phyloP scores from a whole-genome alignment of 2,113 vertebrate species.

The Xenotilapia leptura region DNA sequence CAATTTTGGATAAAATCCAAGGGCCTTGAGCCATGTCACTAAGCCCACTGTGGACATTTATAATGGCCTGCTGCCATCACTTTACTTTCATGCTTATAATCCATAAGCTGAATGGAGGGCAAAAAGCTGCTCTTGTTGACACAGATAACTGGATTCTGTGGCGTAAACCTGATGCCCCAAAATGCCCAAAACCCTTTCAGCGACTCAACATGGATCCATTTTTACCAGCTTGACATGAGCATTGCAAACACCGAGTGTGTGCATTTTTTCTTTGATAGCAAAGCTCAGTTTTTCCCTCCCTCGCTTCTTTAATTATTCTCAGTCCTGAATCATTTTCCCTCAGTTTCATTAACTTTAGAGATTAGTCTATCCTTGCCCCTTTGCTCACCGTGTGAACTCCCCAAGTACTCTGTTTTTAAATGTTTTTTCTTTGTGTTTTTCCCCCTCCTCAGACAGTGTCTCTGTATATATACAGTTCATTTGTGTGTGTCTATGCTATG shows the following conservation, averaged over 20 bases:
- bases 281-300: background rate
- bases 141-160: background rate
- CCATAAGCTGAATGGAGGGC: background rate
- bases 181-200: conserved; percentile 13
- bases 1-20: background rate
- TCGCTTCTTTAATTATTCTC: background rate
- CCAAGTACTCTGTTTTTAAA: background rate
- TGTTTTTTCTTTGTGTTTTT: background rate
- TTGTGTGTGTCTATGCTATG: background rate
- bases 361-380: conserved; percentile 37
- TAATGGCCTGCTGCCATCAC: background rate
- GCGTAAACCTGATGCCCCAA: rapidly evolving
- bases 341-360: conserved; percentile 38
- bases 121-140: background rate
- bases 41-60: background rate
- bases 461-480: background rate
- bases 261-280: background rate
- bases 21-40: background rate
- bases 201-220: conserved; percentile 21
- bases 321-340: background rate
- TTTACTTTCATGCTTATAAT: background rate
- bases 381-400: background rate
- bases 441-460: rapidly evolving
- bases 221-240: background rate
- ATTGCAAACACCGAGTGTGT: background rate